Percentiles rank a stretch among this genome's conserved stretches.
These are phyloP conservation scores for Odocoileus hemionus DNA, from an alignment of 2,113 vertebrate genomes.

Conservation along the genomic window DNA sequence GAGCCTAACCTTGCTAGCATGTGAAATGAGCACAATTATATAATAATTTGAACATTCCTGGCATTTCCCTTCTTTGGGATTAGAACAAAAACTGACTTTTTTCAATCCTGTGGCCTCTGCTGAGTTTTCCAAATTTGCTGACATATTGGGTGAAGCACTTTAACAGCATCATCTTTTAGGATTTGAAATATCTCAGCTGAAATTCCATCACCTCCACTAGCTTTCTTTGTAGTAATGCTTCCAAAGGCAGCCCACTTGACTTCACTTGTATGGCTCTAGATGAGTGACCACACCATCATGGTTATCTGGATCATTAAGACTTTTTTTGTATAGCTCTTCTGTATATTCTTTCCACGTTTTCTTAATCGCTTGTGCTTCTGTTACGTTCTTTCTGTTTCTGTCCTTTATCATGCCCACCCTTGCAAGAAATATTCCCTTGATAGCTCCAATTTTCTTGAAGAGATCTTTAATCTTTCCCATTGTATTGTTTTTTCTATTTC, in stretches of 20 bases:
- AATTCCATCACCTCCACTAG: not conserved
- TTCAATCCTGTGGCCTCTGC: not conserved
- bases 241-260: not conserved
- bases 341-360: not conserved
- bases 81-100: not conserved
- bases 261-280: not conserved
- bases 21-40: not conserved
- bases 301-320: not conserved
- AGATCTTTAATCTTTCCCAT: not conserved
- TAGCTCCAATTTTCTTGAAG: not conserved
- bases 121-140: not conserved
- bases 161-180: not conserved
- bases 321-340: not conserved
- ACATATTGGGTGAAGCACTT: not conserved
- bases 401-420: not conserved
- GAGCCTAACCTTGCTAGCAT: not conserved
- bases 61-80: not conserved
- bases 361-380: not conserved
- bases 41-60: not conserved
- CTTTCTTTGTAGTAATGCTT: not conserved
- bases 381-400: not conserved
- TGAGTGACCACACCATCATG: not conserved
- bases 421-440: not conserved
- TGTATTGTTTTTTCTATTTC: not conserved
- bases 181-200: not conserved